Percentiles rank a stretch among this genome's conserved stretches.
phyloP scores from a whole-genome alignment of 2,113 vertebrate species.

The Nansenia antarctica region DNA sequence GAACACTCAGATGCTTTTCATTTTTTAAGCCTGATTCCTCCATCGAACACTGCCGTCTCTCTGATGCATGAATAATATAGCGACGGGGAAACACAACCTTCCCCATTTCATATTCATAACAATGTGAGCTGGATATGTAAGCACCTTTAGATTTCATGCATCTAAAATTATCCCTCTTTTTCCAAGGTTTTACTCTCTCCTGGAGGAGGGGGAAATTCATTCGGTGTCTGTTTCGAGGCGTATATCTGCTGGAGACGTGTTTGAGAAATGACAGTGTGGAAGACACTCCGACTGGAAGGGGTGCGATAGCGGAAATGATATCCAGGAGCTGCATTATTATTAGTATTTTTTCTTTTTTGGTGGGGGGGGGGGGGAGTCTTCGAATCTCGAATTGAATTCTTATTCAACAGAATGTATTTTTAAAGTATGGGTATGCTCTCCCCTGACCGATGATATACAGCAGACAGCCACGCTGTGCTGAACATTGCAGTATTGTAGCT shows the following conservation, averaged over 20 bases:
- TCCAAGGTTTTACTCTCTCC: conserved; percentile 2
- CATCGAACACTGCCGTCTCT: conserved; percentile 16
- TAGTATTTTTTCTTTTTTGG: conserved; percentile 69
- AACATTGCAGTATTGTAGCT: conserved; percentile 53
- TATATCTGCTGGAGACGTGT: conserved; percentile 47
- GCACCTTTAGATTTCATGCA: conserved; percentile 27
- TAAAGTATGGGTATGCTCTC: conserved; percentile 61
- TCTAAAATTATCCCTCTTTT: conserved; percentile 35
- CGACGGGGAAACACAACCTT: conserved; percentile 31
- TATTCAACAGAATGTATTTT: conserved; percentile 70
- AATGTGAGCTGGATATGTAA: conserved; percentile 24
- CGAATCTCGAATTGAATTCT: conserved; percentile 71
- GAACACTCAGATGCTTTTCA: conserved; percentile 29
- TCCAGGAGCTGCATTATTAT: conserved; percentile 65
- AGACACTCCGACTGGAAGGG: conserved; percentile 60
- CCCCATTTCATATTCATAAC: conserved; percentile 40
- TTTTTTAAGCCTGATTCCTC: conserved; percentile 27
- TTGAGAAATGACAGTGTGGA: conserved; percentile 60
- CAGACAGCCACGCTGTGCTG: conserved; percentile 64
- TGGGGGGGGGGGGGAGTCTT: too few relatives aligned
- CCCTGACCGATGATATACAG: conserved; percentile 64
- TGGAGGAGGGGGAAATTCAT: neutral
- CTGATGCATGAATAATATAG: conserved; percentile 40
- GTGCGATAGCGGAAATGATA: conserved; percentile 58
- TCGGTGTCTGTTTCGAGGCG: conserved; percentile 55